Base-by-base conservation (phyloP, 1,140 invertebrate genomes). In the Zaprionus davidi region DNA sequence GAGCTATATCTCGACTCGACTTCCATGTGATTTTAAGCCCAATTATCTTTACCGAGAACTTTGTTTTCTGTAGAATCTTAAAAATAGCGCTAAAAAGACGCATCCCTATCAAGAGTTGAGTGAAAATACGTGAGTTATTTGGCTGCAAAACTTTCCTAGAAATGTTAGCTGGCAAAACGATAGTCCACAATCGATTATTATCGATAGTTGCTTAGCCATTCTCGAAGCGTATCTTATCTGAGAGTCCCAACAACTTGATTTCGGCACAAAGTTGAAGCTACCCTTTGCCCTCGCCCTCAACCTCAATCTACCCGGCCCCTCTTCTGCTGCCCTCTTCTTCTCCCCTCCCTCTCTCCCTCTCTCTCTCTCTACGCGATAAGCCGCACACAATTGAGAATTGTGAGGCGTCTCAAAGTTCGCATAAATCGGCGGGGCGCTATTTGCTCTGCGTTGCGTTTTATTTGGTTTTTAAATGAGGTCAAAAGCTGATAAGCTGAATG, bases 401-500 rank as follows among this genome's bases (percentile, higher is more conserved):
- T 63, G 73, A 79, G 31, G 63, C 73, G 68, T 71, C 58, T 67
- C 75, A 80, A 78, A 78, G 78, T 80, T 80, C 76, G 78, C 78
- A 80, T 80, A 74, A 74, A 80, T 67, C 78, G 75, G 17, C 56
- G 44, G 76, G 57, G 65, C 31, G 56, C 77, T 79, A 55, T 63
- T 68, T 66, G 74, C 76, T 80, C 75, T 77, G 78, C 65, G 67
- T 71, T 76, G 64, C 71, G 76, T 76, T 72, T 78, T 88, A 90
- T 88, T 88, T 88, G 84, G 78, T 90, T 88, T 88, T 84, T 70
- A 90, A 88, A 90, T 85, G 85, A 85, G 85, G 85, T 88, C 85
- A 88, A 88, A 90, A 85, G 79, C 81, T 88, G 85, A 88, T 90
- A 88, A 90, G 78, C 53, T 46, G 13, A 44, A 49, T 46, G 26